Evolutionary conservation across 2,888 invertebrate species (phyloP), one percentile per base, ranked within the genome.

Genomic region (Mactromeris polynyma): DNA sequence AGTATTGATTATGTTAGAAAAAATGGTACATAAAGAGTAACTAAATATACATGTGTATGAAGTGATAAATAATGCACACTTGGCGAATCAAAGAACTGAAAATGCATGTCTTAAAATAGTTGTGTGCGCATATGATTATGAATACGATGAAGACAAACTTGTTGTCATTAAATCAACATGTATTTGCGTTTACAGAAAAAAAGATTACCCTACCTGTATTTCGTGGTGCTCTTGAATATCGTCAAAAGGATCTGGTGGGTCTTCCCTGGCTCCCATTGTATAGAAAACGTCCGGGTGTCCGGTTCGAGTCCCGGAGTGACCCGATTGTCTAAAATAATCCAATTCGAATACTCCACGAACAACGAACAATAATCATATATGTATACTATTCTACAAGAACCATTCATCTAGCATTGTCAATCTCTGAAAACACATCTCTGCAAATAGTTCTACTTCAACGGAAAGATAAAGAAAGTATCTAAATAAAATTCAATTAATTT

Each of bases 201-300:
- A 83, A 4, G 21, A 83, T 51, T 38, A 17, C 64, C 91, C 87
- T 90, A 94, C 94, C 92, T 93, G 92, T 64, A 88, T 86, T 79
- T 94, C 94, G 36, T 78, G 84, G 19, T 88, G 83, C 46, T 93
- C 94, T 42, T 91, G 92, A 7, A 94, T 92, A 33, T 94, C 94
- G 42, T 94, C 94, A 81, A 94, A 92, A 3, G 92, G 88, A 81
- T 93, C 93, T 0, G 93, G 93, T 26, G 90, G 90, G 82, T 94
- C 92, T 69, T 93, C 93, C 73, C 92, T 92, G 19, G 92, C 89
- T 19, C 93, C 94, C 93, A 92, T 93, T 51, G 84, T 84, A 54
- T 84, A 84, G 14, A 54, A 84, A n/a, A 84, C 73, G 14, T 36
- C 54, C 14, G 84, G 84, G 38, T 73, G 83, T 33, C 73, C 33